Evolutionary conservation across 2,888 invertebrate species (phyloP).

Genomic region (Apodemia hepburni): DNA sequence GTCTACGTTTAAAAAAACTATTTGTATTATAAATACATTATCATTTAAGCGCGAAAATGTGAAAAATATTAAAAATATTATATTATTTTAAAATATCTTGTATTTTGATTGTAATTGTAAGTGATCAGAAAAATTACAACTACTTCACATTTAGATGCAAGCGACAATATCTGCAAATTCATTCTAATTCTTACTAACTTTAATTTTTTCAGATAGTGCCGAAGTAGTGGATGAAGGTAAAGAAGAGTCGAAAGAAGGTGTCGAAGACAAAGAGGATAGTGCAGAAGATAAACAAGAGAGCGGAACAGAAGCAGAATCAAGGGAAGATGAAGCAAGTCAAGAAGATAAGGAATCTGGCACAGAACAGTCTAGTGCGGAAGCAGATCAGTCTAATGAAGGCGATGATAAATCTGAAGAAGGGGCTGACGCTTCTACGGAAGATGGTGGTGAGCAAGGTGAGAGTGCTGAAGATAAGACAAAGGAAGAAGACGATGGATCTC

Average conservation of each 20-base stretch:
- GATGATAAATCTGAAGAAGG: conserved; percentile 46
- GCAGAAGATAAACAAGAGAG: conserved; percentile 42
- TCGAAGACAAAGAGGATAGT: conserved; percentile 42
- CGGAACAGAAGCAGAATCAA: conserved; percentile 37
- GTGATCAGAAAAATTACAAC: no score
- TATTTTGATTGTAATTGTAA: no score
- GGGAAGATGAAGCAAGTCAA: conserved; percentile 41
- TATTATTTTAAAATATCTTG: no score
- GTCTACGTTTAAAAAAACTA: no score
- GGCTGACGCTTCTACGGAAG: conserved; percentile 42
- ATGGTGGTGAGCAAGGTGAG: conserved; percentile 35
- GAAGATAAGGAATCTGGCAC: conserved; percentile 37
- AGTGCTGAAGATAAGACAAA: conserved; percentile 42
- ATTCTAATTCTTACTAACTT: background rate
- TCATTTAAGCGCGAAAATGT: no score
- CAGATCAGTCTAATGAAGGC: conserved; percentile 33
- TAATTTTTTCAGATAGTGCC: conserved; percentile 55
- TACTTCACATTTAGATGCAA: no score
- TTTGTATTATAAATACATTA: no score
- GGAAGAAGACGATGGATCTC: conserved; percentile 66
- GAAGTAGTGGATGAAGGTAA: conserved; percentile 49
- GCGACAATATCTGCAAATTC: no score
- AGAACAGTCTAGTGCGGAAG: conserved; percentile 17
- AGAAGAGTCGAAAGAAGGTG: conserved; percentile 42
- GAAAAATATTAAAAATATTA: no score